A percentile compares a stretch with the other conserved stretches of the same genome.
These are phyloP conservation scores for Mycogona germanica DNA, from an alignment of 2,888 invertebrate species.

Conservation along the genomic window DNA sequence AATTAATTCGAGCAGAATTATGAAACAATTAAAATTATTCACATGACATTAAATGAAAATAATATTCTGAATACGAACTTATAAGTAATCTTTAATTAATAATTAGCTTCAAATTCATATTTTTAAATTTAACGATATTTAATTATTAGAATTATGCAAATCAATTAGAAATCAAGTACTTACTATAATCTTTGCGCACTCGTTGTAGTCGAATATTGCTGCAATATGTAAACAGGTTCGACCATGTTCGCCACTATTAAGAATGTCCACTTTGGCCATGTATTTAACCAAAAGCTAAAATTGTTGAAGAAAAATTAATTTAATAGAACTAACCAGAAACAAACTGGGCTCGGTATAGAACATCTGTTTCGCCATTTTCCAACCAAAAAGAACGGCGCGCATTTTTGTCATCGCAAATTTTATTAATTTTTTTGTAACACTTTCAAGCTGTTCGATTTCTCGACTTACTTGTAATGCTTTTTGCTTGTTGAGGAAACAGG, in stretches of 20 bases:
- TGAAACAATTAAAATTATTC: too few species aligned
- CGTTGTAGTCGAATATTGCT: conserved; percentile 68
- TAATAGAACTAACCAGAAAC: too few species aligned
- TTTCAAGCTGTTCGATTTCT: not conserved
- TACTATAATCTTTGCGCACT: conserved; percentile 70
- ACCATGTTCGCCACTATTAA: conserved; percentile 65
- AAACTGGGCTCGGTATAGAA: too few species aligned
- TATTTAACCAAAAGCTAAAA: conserved; percentile 43
- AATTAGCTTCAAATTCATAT: too few species aligned
- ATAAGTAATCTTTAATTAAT: too few species aligned
- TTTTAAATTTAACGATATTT: too few species aligned
- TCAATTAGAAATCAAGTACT: conserved; percentile 23
- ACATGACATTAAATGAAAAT: too few species aligned
- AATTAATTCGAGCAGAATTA: too few species aligned
- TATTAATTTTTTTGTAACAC: not conserved
- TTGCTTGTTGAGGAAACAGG: conserved; percentile 60
- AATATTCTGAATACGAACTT: too few species aligned
- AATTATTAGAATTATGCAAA: conserved; percentile 14
- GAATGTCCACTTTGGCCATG: conserved; percentile 54
- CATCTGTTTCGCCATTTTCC: too few species aligned
- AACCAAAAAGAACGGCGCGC: too few species aligned
- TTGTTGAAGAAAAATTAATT: not conserved
- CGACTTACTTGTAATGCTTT: conserved; percentile 29
- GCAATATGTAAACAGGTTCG: conserved; percentile 71
- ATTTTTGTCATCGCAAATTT: too few species aligned